phyloP scores from a whole-genome alignment of 2,888 invertebrate genomes.

The Agriopis leucophaearia region DNA sequence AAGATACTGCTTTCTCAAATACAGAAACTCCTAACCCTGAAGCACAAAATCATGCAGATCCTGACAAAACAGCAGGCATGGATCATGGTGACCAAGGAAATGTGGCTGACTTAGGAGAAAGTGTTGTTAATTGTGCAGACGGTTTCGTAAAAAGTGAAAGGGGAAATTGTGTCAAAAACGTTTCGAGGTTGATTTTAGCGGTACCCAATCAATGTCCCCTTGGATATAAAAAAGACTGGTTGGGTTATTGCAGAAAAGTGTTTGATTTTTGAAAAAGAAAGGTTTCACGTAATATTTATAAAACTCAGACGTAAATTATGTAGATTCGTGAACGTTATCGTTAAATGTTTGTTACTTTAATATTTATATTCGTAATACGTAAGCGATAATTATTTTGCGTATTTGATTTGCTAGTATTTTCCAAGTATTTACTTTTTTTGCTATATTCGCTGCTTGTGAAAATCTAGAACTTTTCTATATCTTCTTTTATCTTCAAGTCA shows the following conservation, averaged over 20 bases:
- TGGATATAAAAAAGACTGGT: slow-evolving; percentile 69
- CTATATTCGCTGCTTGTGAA: neutral
- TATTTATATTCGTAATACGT: neutral
- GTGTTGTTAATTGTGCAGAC: slow-evolving; percentile 56
- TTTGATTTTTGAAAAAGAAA: slow-evolving; percentile 48
- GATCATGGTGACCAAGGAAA: slow-evolving; percentile 22
- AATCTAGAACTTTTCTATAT: no score
- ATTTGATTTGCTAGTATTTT: neutral
- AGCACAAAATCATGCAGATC: neutral
- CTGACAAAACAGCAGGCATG: slow-evolving; percentile 11
- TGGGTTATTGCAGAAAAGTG: slow-evolving; percentile 66
- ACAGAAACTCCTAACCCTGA: slow-evolving; percentile 14
- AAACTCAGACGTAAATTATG: neutral
- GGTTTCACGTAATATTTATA: no score
- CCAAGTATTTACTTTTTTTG: neutral
- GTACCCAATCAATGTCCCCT: slow-evolving; percentile 72
- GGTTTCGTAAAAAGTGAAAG: slow-evolving; percentile 56
- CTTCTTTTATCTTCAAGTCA: no score
- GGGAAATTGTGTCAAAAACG: slow-evolving; percentile 60
- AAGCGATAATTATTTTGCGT: neutral
- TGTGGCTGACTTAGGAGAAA: slow-evolving; percentile 34
- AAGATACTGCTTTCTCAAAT: neutral
- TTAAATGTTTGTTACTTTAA: neutral
- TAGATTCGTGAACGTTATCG: neutral
- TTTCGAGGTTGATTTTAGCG: slow-evolving; percentile 67